phyloP scores from a whole-genome alignment of 2,113 vertebrate species.

The Antechinus flavipes region DNA sequence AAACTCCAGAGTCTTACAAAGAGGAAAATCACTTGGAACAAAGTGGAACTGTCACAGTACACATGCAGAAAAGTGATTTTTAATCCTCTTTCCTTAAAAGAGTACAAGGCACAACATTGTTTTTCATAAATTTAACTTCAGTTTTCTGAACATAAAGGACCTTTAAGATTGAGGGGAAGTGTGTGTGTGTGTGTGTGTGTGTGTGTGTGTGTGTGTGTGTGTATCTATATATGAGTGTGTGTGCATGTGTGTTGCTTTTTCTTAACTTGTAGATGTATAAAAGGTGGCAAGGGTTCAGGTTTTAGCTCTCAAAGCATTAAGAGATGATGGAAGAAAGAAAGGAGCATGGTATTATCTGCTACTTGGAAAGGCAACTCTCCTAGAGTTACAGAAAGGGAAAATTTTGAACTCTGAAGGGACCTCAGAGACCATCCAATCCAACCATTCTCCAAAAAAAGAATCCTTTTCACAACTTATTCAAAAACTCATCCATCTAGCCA shows the following conservation, averaged over 20 bases:
- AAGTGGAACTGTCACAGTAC: conserved; percentile 58
- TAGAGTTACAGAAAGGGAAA: not conserved
- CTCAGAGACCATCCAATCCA: not conserved
- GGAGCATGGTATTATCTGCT: not conserved
- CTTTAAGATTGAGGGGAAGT: not conserved
- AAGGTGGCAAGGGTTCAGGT: not conserved
- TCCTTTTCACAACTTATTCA: not conserved
- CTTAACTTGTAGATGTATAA: not conserved
- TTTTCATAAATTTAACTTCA: conserved; percentile 14
- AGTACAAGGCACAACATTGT: conserved; percentile 35
- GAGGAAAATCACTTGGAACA: conserved; percentile 56
- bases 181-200: not conserved
- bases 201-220: not conserved
- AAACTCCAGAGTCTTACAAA: conserved; percentile 60
- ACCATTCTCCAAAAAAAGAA: not conserved
- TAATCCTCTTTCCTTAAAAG: conserved; percentile 46
- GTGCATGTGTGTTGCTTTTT: not conserved
- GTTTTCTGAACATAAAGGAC: conserved; percentile 15
- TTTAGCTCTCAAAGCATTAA: not conserved
- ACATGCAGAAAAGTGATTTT: conserved; percentile 36
- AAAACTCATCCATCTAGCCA: not conserved
- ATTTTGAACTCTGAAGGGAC: not conserved
- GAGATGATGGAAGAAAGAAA: not conserved
- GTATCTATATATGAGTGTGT: not conserved
- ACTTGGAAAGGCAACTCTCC: not conserved